Conservation (phyloP, 2,888 invertebrate species). For the Ctena decussata region DNA sequence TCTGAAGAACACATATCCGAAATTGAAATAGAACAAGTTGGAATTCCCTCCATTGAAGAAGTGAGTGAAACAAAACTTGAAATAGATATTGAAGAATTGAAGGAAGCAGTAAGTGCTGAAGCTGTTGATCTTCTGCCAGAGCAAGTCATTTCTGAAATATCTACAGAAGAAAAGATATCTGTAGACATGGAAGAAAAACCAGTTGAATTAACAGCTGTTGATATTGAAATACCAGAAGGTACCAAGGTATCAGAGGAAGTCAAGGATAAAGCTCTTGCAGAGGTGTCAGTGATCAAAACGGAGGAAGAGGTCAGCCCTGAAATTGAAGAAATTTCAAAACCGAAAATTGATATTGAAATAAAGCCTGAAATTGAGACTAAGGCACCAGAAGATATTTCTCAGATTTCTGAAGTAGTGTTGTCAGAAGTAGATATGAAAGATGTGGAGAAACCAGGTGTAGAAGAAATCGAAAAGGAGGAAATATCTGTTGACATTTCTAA, state of each 20-base stretch:
- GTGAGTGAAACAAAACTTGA: background rate
- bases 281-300: background rate
- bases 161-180: background rate
- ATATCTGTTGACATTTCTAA: slow-evolving; percentile 2
- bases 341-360: slow-evolving; percentile 9
- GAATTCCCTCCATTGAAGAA: too few relatives aligned
- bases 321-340: too few relatives aligned
- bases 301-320: too few relatives aligned
- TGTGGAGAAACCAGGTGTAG: slow-evolving; percentile 1
- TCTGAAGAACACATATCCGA: background rate
- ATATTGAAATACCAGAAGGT: background rate
- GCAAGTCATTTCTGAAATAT: background rate
- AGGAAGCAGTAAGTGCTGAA: too few relatives aligned
- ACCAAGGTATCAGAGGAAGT: background rate
- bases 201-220: background rate
- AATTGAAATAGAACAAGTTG: background rate
- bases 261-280: background rate
- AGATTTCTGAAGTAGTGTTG: background rate
- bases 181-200: background rate
- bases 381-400: slow-evolving; percentile 1
- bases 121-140: too few relatives aligned
- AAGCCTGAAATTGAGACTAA: slow-evolving; percentile 8
- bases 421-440: background rate
- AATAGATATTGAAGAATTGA: background rate
- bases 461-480: slow-evolving; percentile 13